phyloP scores from a whole-genome alignment of 2,113 vertebrate species.

The Panthera leo region DNA sequence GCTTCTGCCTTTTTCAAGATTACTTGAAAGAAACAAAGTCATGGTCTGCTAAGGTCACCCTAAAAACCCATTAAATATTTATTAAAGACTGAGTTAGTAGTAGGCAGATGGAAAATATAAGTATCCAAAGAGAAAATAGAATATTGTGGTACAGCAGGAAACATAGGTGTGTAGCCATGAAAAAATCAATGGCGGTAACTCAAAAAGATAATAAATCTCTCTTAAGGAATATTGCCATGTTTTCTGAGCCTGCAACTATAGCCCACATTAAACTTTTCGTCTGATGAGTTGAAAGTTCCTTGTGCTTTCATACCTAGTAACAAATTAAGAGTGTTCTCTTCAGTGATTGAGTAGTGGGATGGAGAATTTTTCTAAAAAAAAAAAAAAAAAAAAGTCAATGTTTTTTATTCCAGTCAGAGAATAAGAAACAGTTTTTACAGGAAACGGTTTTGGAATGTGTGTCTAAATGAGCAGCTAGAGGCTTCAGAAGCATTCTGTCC shows the following conservation, averaged over 20 bases:
- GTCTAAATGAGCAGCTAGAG: not conserved
- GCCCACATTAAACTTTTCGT: conserved; percentile 50
- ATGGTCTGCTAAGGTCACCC: conserved; percentile 60
- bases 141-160: conserved; percentile 54
- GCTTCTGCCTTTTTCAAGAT: conserved; percentile 57
- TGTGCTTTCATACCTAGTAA: conserved; percentile 13
- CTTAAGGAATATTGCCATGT: conserved; percentile 60
- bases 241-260: conserved; percentile 52
- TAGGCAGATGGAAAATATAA: conserved; percentile 64
- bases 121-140: conserved; percentile 63
- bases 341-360: not conserved
- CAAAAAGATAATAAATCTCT: conserved; percentile 67
- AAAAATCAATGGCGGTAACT: conserved; percentile 68
- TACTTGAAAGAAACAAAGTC: conserved; percentile 59
- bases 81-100: conserved; percentile 61
- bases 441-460: not conserved
- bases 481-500: not conserved
- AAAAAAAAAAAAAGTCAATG: not conserved
- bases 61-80: conserved; percentile 58
- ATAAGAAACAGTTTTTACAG: rapidly evolving
- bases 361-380: not conserved
- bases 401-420: not conserved
- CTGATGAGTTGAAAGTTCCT: conserved; percentile 44
- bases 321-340: conserved; percentile 42
- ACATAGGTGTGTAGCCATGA: conserved; percentile 30